Conservation (phyloP, 2,888 invertebrate genomes). For the Belgica antarctica region DNA sequence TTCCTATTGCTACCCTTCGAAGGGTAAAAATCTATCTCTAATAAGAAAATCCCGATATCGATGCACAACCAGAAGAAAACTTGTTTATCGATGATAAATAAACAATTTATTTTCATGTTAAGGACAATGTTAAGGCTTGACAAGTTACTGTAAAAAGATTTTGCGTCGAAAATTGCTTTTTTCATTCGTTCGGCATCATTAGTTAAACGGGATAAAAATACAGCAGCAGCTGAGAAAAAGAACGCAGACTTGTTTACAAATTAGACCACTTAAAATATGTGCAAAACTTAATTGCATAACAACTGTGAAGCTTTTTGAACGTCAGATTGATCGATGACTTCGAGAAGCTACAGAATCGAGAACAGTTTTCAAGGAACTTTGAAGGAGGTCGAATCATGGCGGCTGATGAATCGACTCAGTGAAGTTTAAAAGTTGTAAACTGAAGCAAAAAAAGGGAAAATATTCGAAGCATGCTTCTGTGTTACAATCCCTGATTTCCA, state of each 20-base stretch:
- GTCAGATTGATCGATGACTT: background rate
- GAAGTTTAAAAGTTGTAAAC: too few species aligned
- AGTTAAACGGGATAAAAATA: background rate
- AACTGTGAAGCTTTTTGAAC: background rate
- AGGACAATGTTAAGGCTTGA: slow-evolving; percentile 23
- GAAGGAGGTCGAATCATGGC: too few species aligned
- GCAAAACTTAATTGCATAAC: background rate
- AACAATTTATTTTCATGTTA: slow-evolving; percentile 41
- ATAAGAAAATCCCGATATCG: slow-evolving; percentile 13
- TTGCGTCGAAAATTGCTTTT: slow-evolving; percentile 34
- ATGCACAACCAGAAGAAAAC: slow-evolving; percentile 19
- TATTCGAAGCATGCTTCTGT: too few species aligned
- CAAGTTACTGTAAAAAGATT: slow-evolving; percentile 31
- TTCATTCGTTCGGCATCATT: background rate
- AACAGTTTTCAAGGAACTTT: too few species aligned
- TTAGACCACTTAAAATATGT: slow-evolving; percentile 11
- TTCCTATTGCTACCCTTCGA: background rate
- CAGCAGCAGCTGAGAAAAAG: background rate
- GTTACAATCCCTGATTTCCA: too few species aligned
- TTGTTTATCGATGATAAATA: slow-evolving; percentile 41
- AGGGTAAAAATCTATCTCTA: slow-evolving; percentile 35
- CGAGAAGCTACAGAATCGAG: too few species aligned
- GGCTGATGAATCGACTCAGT: too few species aligned
- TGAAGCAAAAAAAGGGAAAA: too few species aligned
- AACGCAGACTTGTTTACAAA: slow-evolving; percentile 28